These are phyloP conservation scores for Desmophyllum pertusum DNA, from an alignment of 92 coral and sea anemone species.

Conservation along the genomic window DNA sequence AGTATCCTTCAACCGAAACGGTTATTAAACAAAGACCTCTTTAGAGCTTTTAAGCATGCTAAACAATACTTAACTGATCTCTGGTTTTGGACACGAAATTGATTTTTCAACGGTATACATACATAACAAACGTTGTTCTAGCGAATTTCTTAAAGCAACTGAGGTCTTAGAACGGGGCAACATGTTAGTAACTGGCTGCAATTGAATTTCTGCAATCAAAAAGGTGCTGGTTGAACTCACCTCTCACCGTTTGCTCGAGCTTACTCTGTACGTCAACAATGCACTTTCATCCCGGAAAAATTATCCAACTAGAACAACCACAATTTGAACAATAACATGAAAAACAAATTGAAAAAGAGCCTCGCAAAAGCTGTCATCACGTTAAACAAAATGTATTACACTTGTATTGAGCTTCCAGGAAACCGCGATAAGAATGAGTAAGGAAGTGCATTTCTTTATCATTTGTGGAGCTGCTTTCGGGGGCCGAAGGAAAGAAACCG, in stretches of 20 bases:
- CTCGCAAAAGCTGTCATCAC: neutral
- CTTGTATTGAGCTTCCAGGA: neutral
- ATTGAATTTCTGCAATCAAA: neutral
- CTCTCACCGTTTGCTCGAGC: neutral
- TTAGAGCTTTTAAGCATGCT: neutral
- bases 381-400: neutral
- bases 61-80: neutral
- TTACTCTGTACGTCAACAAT: slow-evolving; percentile 6
- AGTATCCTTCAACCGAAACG: neutral
- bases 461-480: neutral
- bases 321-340: neutral
- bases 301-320: slow-evolving; percentile 1
- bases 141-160: neutral
- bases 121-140: neutral
- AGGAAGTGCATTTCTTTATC: neutral
- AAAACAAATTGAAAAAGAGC: neutral
- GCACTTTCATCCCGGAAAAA: slow-evolving; percentile 22
- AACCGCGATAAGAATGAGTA: neutral
- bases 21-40: neutral
- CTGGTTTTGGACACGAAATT: slow-evolving; percentile 20
- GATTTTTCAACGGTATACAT: neutral
- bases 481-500: neutral
- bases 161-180: neutral
- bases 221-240: neutral
- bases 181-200: neutral